Evolutionary conservation across 2,888 invertebrate species (phyloP).

Genomic region (Tipula helvola): DNA sequence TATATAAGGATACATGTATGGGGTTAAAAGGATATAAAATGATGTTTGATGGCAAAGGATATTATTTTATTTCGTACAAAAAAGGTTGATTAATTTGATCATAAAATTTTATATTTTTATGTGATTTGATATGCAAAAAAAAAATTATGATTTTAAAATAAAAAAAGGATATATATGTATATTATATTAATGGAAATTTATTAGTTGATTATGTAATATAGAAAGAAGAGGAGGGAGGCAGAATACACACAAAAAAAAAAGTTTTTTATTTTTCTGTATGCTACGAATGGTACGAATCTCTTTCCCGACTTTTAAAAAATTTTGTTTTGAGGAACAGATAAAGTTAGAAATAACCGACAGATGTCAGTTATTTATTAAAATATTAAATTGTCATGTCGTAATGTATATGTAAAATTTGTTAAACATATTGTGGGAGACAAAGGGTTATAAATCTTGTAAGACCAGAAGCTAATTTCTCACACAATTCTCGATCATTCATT

Average conservation of each 20-base stretch:
- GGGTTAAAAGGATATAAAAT: constrained; percentile 4
- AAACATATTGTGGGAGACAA: neutral
- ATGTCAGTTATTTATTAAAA: neutral
- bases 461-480: constrained; percentile 4
- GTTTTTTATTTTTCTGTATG: neutral
- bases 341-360: neutral
- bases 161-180: neutral
- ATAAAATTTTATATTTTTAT: neutral
- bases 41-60: neutral
- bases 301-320: neutral
- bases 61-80: neutral
- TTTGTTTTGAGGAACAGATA: neutral
- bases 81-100: neutral
- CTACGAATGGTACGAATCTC: neutral
- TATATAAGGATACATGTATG: neutral
- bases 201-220: neutral
- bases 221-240: neutral
- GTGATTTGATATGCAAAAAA: neutral
- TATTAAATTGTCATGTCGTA: neutral
- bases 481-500: neutral
- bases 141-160: neutral
- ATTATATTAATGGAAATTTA: neutral
- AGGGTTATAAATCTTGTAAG: neutral
- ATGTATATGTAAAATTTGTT: neutral
- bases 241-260: neutral